Evolutionary conservation across 2,888 invertebrate species (phyloP).

Genomic region (Cryptophagus acutangulus): DNA sequence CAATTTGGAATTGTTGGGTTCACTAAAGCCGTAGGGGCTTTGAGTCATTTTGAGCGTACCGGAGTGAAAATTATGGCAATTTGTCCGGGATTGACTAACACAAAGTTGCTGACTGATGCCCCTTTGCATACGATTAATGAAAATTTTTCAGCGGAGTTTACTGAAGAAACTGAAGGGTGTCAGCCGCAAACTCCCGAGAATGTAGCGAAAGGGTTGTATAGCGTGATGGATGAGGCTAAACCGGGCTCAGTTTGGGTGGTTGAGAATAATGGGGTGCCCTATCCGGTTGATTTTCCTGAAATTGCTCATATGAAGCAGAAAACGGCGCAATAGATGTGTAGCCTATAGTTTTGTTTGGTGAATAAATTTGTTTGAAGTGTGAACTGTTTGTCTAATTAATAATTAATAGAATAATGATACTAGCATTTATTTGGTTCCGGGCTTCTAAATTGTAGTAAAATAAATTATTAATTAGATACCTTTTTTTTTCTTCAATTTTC

Average conservation of each 20-base stretch:
- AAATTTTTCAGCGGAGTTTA: conserved; percentile 36
- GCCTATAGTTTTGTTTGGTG: too few relatives aligned
- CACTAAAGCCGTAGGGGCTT: conserved; percentile 33
- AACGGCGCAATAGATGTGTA: conserved; percentile 7
- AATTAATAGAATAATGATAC: too few relatives aligned
- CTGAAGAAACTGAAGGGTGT: conserved; percentile 34
- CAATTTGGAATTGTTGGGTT: conserved; percentile 38
- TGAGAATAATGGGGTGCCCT: conserved; percentile 31
- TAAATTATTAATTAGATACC: too few relatives aligned
- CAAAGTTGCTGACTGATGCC: conserved; percentile 40
- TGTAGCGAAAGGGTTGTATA: conserved; percentile 29
- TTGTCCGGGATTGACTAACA: conserved; percentile 53
- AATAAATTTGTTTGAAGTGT: too few relatives aligned
- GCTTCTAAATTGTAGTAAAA: too few relatives aligned
- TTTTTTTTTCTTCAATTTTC: too few relatives aligned
- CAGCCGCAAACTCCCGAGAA: conserved; percentile 28
- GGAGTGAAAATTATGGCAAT: conserved; percentile 53
- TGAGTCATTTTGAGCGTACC: conserved; percentile 46
- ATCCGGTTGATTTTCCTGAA: conserved; percentile 31
- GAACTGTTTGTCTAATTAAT: too few relatives aligned
- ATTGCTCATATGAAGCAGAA: conserved; percentile 17
- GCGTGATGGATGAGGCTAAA: conserved; percentile 28
- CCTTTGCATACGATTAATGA: conserved; percentile 34
- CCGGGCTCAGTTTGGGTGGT: conserved; percentile 37
- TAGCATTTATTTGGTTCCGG: too few relatives aligned